Percentiles rank a stretch among this genome's conserved stretches.
Evolutionary conservation across 2,888 invertebrate species (phyloP).

Genomic region (Cheilosia soror): DNA sequence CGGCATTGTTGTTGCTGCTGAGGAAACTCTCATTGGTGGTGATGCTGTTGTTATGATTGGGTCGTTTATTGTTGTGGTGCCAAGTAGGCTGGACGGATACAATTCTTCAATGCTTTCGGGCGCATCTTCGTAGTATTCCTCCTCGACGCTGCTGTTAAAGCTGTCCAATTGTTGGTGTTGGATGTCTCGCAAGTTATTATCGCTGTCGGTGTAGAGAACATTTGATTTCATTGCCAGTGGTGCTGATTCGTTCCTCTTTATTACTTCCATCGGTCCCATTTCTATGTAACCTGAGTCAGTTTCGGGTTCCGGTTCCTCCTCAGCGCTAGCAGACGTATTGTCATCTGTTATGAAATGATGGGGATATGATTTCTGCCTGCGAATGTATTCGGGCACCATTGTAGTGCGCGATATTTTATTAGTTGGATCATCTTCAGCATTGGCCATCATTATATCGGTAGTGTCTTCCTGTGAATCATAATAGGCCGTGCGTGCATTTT

Average conservation of each 20-base stretch:
- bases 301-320: conserved; percentile 39
- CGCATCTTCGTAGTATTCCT: conserved; percentile 80
- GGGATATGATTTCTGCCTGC: conserved; percentile 78
- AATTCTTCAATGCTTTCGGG: conserved; percentile 71
- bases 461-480: conserved; percentile 71
- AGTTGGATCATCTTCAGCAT: conserved; percentile 62
- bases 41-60: conserved; percentile 51
- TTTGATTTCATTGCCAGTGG: conserved; percentile 72
- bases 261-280: conserved; percentile 56
- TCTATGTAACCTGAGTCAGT: conserved; percentile 55
- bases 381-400: conserved; percentile 81
- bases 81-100: conserved; percentile 60
- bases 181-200: conserved; percentile 70
- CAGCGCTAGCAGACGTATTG: conserved; percentile 56
- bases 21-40: conserved; percentile 57
- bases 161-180: conserved; percentile 71
- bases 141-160: conserved; percentile 78
- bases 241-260: conserved; percentile 63
- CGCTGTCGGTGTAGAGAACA: conserved; percentile 77
- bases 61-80: conserved; percentile 57
- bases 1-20: conserved; percentile 69
- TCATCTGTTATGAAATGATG: conserved; percentile 49
- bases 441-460: conserved; percentile 61
- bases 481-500: conserved; percentile 75
- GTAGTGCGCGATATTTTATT: conserved; percentile 76